Evolutionary conservation across 2,797 vertebrate genomes (phyloP).

Genomic region (Acanthiza pusilla): DNA sequence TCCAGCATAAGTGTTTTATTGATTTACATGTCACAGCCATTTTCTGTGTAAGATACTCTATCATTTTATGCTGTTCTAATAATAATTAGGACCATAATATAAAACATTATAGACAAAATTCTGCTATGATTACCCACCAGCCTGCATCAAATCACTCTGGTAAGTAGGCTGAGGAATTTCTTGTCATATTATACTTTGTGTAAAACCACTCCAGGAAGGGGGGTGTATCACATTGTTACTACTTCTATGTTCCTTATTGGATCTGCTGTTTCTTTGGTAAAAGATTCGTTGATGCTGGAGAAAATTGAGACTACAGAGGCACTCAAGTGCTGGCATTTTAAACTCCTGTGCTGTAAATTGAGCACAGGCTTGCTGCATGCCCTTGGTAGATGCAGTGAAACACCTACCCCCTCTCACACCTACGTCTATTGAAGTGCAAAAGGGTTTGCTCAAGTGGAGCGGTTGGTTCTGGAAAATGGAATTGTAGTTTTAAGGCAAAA

Average conservation of each 20-base stretch:
- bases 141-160: not conserved
- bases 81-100: not conserved
- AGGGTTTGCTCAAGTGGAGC: not conserved
- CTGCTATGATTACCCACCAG: not conserved
- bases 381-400: not conserved
- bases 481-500: not conserved
- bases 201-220: not conserved
- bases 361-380: not conserved
- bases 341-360: not conserved
- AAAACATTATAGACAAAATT: not conserved
- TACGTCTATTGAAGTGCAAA: not conserved
- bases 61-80: not conserved
- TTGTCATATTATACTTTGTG: not conserved
- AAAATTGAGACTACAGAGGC: not conserved
- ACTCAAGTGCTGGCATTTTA: not conserved
- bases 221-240: not conserved
- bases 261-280: not conserved
- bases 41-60: not conserved
- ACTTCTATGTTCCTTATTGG: fast-evolving
- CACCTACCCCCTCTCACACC: not conserved
- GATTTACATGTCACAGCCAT: fast-evolving
- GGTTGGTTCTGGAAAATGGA: not conserved
- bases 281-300: not conserved
- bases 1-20: not conserved
- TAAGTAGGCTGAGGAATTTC: not conserved